A percentile compares a stretch with the other conserved stretches of the same genome.
Conservation (phyloP, 1,140 invertebrate genomes). For the Apis mellifera region DNA sequence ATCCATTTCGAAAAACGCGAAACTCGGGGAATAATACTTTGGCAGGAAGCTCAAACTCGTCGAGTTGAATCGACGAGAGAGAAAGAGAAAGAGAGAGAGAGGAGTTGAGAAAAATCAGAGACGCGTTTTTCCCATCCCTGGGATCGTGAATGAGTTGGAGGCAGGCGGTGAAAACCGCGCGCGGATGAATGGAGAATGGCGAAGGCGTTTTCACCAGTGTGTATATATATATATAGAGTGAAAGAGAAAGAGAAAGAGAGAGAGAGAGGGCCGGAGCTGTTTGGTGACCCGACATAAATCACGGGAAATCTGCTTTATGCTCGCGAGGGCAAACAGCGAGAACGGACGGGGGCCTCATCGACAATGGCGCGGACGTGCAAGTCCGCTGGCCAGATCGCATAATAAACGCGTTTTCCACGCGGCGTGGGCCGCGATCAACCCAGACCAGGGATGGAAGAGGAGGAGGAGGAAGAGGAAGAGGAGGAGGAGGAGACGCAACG, state of each 20-base stretch:
- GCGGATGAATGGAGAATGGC: conserved; percentile 60
- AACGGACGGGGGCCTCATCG: conserved; percentile 37
- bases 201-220: conserved; percentile 61
- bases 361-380: conserved; percentile 62
- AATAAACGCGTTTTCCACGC: conserved; percentile 59
- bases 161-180: conserved; percentile 53
- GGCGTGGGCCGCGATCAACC: conserved; percentile 29
- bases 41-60: no score
- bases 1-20: no score
- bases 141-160: conserved; percentile 52
- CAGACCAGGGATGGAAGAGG: background rate
- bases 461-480: no score
- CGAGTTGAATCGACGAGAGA: no score
- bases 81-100: no score
- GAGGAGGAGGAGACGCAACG: conserved; percentile 29
- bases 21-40: no score
- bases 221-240: no score
- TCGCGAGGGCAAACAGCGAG: conserved; percentile 60
- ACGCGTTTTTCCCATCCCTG: conserved; percentile 37
- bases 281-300: conserved; percentile 71
- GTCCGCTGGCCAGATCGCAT: conserved; percentile 55
- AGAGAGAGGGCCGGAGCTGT: conserved; percentile 27
- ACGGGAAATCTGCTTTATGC: conserved; percentile 65
- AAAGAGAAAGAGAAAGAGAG: background rate
- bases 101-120: conserved; percentile 20